phyloP scores from a whole-genome alignment of 2,888 invertebrate genomes.

The Nephrocerus scutellatus region DNA sequence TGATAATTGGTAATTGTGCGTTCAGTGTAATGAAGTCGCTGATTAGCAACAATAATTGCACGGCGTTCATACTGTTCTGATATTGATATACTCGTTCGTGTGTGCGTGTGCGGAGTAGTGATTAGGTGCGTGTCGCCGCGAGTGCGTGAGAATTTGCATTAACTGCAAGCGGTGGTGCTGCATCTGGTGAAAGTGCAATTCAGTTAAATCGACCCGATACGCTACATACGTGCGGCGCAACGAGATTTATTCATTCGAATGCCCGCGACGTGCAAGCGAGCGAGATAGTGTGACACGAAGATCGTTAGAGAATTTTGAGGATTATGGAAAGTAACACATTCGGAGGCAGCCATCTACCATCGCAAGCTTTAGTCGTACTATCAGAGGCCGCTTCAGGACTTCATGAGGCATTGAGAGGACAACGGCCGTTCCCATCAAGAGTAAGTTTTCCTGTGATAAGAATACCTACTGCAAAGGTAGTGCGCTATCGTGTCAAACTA shows the following conservation, averaged over 20 bases:
- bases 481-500: no score
- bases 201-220: no score
- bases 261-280: background rate
- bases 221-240: no score
- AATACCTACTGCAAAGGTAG: no score
- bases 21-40: no score
- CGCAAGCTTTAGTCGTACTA: conserved; percentile 67
- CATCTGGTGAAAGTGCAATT: no score
- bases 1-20: no score
- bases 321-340: conserved; percentile 70
- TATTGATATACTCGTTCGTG: conserved; percentile 36
- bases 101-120: conserved; percentile 16
- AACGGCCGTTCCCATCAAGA: conserved; percentile 68
- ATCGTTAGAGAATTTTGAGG: conserved; percentile 10
- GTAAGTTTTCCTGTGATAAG: no score
- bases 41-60: background rate
- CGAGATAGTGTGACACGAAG: background rate
- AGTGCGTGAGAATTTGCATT: no score
- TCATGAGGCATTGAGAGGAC: conserved; percentile 67
- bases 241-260: no score
- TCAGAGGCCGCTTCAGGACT: conserved; percentile 68
- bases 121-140: conserved; percentile 15
- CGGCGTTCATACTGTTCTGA: conserved; percentile 12
- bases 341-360: conserved; percentile 65
- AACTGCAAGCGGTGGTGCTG: no score